Conservation (phyloP, 2,797 vertebrate genomes). For the Notamacropus eugenii region DNA sequence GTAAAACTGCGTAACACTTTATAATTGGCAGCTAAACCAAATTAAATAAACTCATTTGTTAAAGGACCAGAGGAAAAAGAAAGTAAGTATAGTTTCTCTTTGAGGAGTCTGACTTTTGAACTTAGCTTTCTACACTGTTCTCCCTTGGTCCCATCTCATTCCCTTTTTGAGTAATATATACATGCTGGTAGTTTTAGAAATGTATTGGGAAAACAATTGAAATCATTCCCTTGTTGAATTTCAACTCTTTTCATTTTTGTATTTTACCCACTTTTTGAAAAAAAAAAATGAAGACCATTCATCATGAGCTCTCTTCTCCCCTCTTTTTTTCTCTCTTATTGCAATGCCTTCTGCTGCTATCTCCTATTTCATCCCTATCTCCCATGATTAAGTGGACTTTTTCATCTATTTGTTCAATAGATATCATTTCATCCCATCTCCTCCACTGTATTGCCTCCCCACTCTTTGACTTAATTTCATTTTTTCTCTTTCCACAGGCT, state of each 20-base stretch:
- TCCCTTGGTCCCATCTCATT: neutral
- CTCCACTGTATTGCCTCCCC: neutral
- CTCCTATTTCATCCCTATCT: neutral
- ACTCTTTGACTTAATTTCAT: neutral
- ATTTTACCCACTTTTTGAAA: neutral
- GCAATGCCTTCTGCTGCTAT: neutral
- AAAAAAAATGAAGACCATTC: neutral
- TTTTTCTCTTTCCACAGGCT: neutral
- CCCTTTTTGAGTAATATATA: neutral
- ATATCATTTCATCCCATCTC: neutral
- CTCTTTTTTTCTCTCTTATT: neutral
- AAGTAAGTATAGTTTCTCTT: neutral
- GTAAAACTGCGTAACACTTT: neutral
- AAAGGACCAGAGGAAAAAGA: neutral
- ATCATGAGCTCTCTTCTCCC: neutral
- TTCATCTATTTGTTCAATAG: neutral
- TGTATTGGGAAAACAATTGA: neutral
- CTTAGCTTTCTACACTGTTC: neutral
- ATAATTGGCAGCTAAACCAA: neutral
- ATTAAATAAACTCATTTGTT: neutral
- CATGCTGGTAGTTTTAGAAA: neutral
- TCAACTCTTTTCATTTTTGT: neutral
- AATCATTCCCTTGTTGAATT: neutral
- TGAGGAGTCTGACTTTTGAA: neutral
- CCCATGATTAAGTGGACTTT: neutral